phyloP scores from a whole-genome alignment of 2,797 vertebrate species.

The Lagodon rhomboides region DNA sequence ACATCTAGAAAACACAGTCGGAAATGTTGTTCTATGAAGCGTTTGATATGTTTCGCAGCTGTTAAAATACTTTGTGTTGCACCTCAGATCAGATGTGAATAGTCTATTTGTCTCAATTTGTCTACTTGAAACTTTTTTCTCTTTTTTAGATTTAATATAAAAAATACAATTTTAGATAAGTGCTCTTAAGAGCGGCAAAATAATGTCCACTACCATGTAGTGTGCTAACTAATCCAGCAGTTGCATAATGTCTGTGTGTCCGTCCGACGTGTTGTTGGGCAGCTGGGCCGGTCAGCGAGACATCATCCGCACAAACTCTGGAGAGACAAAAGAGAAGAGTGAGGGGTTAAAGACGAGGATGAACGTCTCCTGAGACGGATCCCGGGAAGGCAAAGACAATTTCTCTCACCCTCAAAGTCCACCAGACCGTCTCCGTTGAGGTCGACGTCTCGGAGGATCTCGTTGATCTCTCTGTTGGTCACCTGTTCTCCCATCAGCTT shows the following conservation, averaged over 20 bases:
- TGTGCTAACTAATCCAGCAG: slow-evolving; percentile 34
- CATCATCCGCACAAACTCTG: slow-evolving; percentile 85
- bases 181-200: slow-evolving; percentile 40
- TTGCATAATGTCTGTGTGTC: slow-evolving; percentile 36
- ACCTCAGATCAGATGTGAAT: slow-evolving; percentile 30
- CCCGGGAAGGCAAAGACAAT: not conserved
- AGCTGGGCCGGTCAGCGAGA: slow-evolving; percentile 71
- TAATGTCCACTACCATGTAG: slow-evolving; percentile 37
- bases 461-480: slow-evolving; percentile 92
- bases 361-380: not conserved
- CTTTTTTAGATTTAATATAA: slow-evolving; percentile 44
- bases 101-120: slow-evolving; percentile 2
- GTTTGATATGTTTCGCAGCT: slow-evolving; percentile 60
- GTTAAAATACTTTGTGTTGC: slow-evolving; percentile 40
- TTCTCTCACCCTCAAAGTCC: slow-evolving; percentile 92
- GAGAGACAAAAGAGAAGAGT: slow-evolving; percentile 20
- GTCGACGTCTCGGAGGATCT: slow-evolving; percentile 93
- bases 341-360: not conserved
- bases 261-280: slow-evolving; percentile 5
- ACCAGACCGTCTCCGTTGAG: slow-evolving; percentile 95
- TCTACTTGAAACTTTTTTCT: slow-evolving; percentile 17
- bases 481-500: slow-evolving; percentile 94
- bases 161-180: slow-evolving; percentile 58
- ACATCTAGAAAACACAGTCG: slow-evolving; percentile 57
- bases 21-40: slow-evolving; percentile 30